Conservation (phyloP, 2,888 invertebrate genomes). For the Habroteleia sp. region DNA sequence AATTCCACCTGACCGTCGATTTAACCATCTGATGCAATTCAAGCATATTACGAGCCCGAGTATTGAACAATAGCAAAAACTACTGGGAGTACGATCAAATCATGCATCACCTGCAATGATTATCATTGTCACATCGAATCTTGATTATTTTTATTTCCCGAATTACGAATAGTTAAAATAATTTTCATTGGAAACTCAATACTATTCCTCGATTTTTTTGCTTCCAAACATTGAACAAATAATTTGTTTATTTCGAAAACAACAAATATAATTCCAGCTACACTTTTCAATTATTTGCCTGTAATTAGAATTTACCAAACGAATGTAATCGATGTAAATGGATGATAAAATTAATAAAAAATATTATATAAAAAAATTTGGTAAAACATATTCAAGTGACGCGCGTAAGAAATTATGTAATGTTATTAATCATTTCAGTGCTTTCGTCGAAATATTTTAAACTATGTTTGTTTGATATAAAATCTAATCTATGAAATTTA, state of each 20-base stretch:
- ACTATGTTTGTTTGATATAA: too few species aligned
- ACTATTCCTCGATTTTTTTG: not conserved
- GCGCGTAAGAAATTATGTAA: too few species aligned
- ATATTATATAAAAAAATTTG: too few species aligned
- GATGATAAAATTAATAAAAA: too few species aligned
- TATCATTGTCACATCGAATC: conserved; percentile 52
- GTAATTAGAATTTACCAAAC: too few species aligned
- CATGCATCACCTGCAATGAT: conserved; percentile 56
- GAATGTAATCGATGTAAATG: too few species aligned
- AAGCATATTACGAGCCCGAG: conserved; percentile 57
- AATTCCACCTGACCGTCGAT: conserved; percentile 58
- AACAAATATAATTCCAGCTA: not conserved
- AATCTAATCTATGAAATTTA: too few species aligned
- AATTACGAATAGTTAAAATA: conserved; percentile 14
- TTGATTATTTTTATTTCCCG: conserved; percentile 49
- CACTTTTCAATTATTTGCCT: too few species aligned
- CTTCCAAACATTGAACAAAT: not conserved
- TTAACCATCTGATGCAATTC: conserved; percentile 62
- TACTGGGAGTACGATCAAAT: conserved; percentile 53
- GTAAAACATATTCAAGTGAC: too few species aligned
- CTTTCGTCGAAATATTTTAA: too few species aligned
- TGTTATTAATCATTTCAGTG: too few species aligned
- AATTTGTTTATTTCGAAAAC: not conserved
- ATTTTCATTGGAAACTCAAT: conserved; percentile 14
- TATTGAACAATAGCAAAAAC: conserved; percentile 55